These are phyloP conservation scores for Drosophila ogumai DNA, from an alignment of 1,140 invertebrate species.

Conservation along the genomic window DNA sequence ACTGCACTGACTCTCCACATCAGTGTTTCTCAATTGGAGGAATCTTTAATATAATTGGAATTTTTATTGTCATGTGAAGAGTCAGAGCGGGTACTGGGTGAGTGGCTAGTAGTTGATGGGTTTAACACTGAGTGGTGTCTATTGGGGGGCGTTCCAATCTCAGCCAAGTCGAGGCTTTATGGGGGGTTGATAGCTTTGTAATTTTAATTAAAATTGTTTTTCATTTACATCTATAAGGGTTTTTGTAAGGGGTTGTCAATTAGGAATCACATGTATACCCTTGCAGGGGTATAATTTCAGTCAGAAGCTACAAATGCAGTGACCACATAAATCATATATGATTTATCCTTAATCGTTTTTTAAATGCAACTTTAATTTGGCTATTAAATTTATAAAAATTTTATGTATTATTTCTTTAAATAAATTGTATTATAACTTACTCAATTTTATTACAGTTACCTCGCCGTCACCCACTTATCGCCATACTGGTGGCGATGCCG, in stretches of 20 bases:
- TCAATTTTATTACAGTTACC: slow-evolving; percentile 2
- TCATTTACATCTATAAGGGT: not conserved
- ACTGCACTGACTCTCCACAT: slow-evolving; percentile 8
- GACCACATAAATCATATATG: no score
- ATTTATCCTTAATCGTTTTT: no score
- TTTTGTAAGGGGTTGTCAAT: not conserved
- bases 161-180: not conserved
- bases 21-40: slow-evolving; percentile 32
- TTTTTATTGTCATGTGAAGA: slow-evolving; percentile 65
- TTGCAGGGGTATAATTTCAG: no score
- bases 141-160: slow-evolving; percentile 7
- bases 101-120: not conserved
- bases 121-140: not conserved
- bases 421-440: not conserved
- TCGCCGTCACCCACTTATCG: slow-evolving; percentile 43
- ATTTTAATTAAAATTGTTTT: slow-evolving; percentile 5
- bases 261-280: no score
- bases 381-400: no score
- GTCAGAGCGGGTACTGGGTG: not conserved
- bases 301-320: no score
- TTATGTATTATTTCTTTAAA: no score
- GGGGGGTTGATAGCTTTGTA: not conserved
- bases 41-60: slow-evolving; percentile 67
- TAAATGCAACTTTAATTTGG: no score
- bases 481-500: slow-evolving; percentile 34